Conservation (phyloP, 1,140 invertebrate genomes). For the Pararge aegeria region DNA sequence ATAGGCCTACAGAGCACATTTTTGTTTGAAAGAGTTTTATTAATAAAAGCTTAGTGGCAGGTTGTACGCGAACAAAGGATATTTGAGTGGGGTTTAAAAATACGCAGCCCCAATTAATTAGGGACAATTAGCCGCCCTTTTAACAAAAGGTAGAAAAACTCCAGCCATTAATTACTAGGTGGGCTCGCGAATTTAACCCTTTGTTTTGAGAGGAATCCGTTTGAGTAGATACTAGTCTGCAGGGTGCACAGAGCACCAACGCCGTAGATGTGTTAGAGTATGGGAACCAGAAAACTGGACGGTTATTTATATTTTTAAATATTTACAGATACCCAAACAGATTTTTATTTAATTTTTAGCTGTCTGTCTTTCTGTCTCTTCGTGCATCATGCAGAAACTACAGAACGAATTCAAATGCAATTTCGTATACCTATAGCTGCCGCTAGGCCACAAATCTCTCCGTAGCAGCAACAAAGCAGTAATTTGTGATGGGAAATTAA, state of each 20-base stretch:
- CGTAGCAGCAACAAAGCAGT: too few relatives aligned
- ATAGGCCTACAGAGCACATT: background rate
- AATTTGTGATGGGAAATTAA: too few relatives aligned
- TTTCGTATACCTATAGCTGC: too few relatives aligned
- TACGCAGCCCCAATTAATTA: slow-evolving; percentile 62
- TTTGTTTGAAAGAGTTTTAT: background rate
- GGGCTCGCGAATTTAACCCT: slow-evolving; percentile 43
- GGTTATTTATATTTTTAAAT: too few relatives aligned
- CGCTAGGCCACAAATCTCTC: too few relatives aligned
- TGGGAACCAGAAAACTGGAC: too few relatives aligned
- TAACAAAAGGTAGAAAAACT: slow-evolving; percentile 74
- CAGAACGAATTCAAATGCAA: too few relatives aligned
- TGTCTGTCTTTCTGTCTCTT: too few relatives aligned
- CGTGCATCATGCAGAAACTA: too few relatives aligned
- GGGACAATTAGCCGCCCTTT: slow-evolving; percentile 69
- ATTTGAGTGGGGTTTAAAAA: slow-evolving; percentile 33
- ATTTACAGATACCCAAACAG: too few relatives aligned
- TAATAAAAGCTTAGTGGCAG: background rate
- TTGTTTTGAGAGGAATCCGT: slow-evolving; percentile 47
- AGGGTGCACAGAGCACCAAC: slow-evolving; percentile 21
- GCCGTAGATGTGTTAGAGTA: background rate
- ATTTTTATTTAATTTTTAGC: too few relatives aligned
- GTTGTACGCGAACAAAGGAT: slow-evolving; percentile 39
- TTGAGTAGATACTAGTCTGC: slow-evolving; percentile 27
- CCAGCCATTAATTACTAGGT: slow-evolving; percentile 64